These are phyloP conservation scores for Lamprologus callipterus DNA, from an alignment of 2,113 vertebrate genomes.

Conservation along the genomic window DNA sequence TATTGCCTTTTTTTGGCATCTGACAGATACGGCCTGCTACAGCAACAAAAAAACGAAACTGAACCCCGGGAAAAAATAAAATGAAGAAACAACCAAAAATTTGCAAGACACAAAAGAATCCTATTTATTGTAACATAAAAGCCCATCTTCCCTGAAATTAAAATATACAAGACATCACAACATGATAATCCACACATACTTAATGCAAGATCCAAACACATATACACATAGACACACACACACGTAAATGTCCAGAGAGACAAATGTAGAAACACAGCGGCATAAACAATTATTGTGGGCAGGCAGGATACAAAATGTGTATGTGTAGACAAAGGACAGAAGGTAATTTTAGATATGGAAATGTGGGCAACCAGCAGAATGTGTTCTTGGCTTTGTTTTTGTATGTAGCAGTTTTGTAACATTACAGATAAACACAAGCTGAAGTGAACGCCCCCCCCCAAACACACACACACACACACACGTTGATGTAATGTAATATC, in stretches of 20 bases:
- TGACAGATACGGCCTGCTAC: background rate
- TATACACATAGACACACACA: background rate
- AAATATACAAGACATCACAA: background rate
- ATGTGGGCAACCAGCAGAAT: background rate
- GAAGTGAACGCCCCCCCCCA: background rate
- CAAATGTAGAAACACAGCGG: background rate
- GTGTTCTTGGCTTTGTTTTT: background rate
- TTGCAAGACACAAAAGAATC: background rate
- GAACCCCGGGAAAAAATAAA: background rate
- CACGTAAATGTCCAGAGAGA: background rate
- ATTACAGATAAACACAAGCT: background rate
- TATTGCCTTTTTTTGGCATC: background rate
- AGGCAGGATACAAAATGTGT: slow-evolving; percentile 7
- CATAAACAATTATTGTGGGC: slow-evolving; percentile 3
- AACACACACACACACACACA: background rate
- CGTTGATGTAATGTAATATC: background rate
- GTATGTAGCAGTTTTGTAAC: background rate
- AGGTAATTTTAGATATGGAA: slow-evolving; percentile 38
- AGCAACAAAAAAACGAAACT: slow-evolving; percentile 1
- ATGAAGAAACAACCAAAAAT: background rate
- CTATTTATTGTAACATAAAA: background rate
- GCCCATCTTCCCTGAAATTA: background rate
- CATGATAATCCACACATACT: background rate
- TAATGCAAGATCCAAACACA: background rate
- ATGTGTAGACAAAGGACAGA: background rate